phyloP scores from a whole-genome alignment of 1,140 invertebrate genomes.

The Meteorus sp. region DNA sequence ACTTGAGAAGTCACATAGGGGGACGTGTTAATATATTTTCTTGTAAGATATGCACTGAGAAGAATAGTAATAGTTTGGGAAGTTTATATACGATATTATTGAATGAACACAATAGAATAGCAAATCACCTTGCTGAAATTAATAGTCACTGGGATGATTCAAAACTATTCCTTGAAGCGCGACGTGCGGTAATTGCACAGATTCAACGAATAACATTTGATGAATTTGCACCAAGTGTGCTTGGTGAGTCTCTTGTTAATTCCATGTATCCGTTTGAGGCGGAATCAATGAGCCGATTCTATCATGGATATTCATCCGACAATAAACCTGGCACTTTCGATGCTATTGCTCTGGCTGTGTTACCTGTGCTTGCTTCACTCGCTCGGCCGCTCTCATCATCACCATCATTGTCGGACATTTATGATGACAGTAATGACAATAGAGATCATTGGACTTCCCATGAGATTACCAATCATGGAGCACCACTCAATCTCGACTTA shows the following conservation, averaged over 20 bases:
- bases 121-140: slow-evolving; percentile 67
- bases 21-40: slow-evolving; percentile 68
- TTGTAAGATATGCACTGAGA: slow-evolving; percentile 62
- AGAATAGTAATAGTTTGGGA: slow-evolving; percentile 56
- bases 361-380: slow-evolving; percentile 75
- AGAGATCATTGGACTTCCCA: slow-evolving; percentile 39
- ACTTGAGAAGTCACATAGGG: slow-evolving; percentile 73
- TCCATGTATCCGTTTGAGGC: slow-evolving; percentile 70
- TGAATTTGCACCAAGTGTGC: slow-evolving; percentile 79
- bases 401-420: no score
- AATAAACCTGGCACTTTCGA: slow-evolving; percentile 75
- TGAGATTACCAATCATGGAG: slow-evolving; percentile 45
- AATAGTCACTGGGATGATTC: slow-evolving; percentile 88
- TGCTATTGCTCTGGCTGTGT: slow-evolving; percentile 73
- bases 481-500: slow-evolving; percentile 42
- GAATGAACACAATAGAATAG: slow-evolving; percentile 83
- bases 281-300: slow-evolving; percentile 67
- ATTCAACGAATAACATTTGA: slow-evolving; percentile 87
- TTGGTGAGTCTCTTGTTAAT: slow-evolving; percentile 71
- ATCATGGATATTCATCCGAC: slow-evolving; percentile 79
- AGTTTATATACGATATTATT: slow-evolving; percentile 72
- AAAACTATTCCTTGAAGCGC: slow-evolving; percentile 76
- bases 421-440: slow-evolving; percentile 42
- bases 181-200: slow-evolving; percentile 74
- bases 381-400: no score